Evolutionary conservation across 2,113 vertebrate species (phyloP).

Genomic region (Pseudorasbora parva): DNA sequence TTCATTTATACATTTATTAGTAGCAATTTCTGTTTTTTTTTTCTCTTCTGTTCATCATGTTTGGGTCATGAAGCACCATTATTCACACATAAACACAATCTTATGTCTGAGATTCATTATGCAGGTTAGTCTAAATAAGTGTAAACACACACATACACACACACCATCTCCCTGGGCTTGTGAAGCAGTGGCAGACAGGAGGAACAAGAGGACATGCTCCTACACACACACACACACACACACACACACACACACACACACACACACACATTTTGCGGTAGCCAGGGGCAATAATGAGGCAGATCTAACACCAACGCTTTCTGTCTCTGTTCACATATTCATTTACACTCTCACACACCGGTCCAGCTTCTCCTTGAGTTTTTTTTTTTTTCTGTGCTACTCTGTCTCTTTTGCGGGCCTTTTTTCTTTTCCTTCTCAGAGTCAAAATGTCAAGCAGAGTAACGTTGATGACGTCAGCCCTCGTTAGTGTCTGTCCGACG

Average conservation of each 20-base stretch:
- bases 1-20: neutral
- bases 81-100: neutral
- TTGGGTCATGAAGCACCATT: neutral
- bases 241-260: slow-evolving; percentile 24
- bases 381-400: neutral
- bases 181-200: neutral
- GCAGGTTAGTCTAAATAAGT: slow-evolving; percentile 19
- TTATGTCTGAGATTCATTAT: neutral
- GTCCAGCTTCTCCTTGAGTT: slow-evolving; percentile 15
- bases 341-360: slow-evolving; percentile 25
- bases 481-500: slow-evolving; percentile 60
- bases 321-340: slow-evolving; percentile 22
- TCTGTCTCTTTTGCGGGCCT: slow-evolving; percentile 1
- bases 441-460: slow-evolving; percentile 64
- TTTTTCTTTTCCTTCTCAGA: slow-evolving; percentile 47
- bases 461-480: slow-evolving; percentile 63
- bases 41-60: neutral
- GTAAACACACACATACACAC: neutral
- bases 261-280: neutral
- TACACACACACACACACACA: neutral
- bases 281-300: slow-evolving; percentile 35
- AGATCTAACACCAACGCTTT: slow-evolving; percentile 34
- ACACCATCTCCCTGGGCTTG: neutral
- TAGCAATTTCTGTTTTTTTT: neutral
- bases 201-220: slow-evolving; percentile 19